Percentiles rank a stretch among this genome's conserved stretches.
phyloP scores from a whole-genome alignment of 2,113 vertebrate genomes.

The Corvus hawaiiensis region DNA sequence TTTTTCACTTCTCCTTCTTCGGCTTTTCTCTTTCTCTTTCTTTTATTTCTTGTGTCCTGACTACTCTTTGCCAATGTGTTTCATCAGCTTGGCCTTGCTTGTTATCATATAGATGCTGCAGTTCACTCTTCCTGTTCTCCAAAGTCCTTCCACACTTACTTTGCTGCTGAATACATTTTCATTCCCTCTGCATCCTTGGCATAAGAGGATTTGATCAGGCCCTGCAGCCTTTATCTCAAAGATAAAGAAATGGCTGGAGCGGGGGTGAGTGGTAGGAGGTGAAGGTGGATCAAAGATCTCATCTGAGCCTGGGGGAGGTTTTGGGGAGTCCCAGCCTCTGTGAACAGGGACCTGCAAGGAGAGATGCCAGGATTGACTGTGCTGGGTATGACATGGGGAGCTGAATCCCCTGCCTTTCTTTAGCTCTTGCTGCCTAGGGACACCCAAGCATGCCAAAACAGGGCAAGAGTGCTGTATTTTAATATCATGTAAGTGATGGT shows the following conservation, averaged over 20 bases:
- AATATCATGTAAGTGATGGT: neutral
- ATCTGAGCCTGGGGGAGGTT: neutral
- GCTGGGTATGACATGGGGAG: neutral
- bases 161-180: neutral
- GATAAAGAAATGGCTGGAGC: rapidly evolving
- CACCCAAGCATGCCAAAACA: neutral
- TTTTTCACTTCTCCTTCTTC: neutral
- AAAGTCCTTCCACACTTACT: neutral
- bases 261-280: neutral
- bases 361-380: neutral
- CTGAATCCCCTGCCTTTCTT: neutral
- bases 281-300: neutral
- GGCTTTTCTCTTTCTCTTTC: neutral
- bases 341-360: neutral
- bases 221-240: neutral
- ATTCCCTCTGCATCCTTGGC: neutral
- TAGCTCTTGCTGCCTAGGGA: neutral
- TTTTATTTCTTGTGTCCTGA: neutral
- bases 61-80: neutral
- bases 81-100: neutral
- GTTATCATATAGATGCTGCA: neutral
- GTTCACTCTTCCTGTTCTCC: neutral
- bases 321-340: neutral
- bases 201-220: neutral
- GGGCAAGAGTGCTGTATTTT: neutral